Evolutionary conservation across 2,888 invertebrate species (phyloP), one percentile per base, ranked within the genome.

Genomic region (Drosophila cognata): DNA sequence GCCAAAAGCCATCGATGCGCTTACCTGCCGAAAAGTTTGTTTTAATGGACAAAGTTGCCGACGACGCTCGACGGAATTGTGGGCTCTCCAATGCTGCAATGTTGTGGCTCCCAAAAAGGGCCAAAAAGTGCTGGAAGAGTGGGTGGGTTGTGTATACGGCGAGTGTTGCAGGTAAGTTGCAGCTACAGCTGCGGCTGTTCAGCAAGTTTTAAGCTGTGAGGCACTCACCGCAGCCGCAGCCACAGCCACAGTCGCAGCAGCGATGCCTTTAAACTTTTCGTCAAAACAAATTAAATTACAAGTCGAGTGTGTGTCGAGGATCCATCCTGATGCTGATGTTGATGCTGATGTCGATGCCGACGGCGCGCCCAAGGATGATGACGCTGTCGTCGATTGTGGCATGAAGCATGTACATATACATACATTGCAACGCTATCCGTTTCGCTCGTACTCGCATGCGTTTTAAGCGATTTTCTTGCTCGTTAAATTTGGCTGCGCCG

Each of bases 1-100:
- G 52, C 59, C 72, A 82, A 77, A 80, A 87, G 81, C 88, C 84
- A 87, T 84, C 84, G 87, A 87, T 84, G 84, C 77, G 82, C 87
- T 87, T 79, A 85, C 86, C 88, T 88, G 88, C 82, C 82, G 71
- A 77, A 84, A 85, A 84, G 82, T 85, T 82, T 84, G 81, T 82
- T 87, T 85, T 85, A 85, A 85, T 85, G 88, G 85, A 85, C 85
- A 85, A 85, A 85, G 85, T 85, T 85, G 85, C 72, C 72, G 60
- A 65, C 81, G 65, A 58, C 67, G 86, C 73, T 82, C 73, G 77
- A 65, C 80, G 77, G 82, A 79, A 82, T 80, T 83, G 69, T 60
- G 62, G 71, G 57, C 36, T 66, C 38, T 41, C 58, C 41, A 66
- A 65, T 64, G 75, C 59, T 79, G 63, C 58, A 56, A 57, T 58